Evolutionary conservation across 2,797 vertebrate genomes (phyloP).

Genomic region (Apodemus agrarius): DNA sequence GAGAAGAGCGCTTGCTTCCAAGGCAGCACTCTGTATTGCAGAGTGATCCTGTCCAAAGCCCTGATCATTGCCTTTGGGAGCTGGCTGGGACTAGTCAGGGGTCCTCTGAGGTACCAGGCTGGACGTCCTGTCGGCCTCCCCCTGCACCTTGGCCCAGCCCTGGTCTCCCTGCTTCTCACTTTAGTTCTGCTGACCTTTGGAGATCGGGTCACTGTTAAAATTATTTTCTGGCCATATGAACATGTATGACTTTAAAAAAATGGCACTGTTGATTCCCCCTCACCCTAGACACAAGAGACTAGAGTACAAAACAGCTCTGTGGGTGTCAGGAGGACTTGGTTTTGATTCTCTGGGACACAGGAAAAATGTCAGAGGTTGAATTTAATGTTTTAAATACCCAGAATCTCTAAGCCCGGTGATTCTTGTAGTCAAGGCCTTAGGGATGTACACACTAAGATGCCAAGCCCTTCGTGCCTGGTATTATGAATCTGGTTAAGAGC

Average conservation of each 20-base stretch:
- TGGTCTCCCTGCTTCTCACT: background rate
- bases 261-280: too few relatives aligned
- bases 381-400: conserved; percentile 18
- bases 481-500: background rate
- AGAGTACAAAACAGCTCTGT: background rate
- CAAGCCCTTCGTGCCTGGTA: background rate
- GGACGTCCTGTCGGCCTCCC: background rate
- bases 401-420: background rate
- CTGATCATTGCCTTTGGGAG: background rate
- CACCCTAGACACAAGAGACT: background rate
- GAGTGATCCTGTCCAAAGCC: background rate
- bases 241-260: background rate
- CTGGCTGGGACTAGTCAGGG: background rate
- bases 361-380: conserved; percentile 25
- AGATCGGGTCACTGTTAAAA: background rate
- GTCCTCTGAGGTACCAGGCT: background rate
- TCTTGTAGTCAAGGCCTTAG: fast-evolving
- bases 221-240: background rate
- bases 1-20: background rate
- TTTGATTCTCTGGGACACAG: background rate
- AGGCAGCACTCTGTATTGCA: background rate
- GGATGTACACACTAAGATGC: background rate
- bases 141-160: fast-evolving
- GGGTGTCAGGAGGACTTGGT: background rate
- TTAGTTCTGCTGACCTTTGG: background rate